These are phyloP conservation scores for Cinclus cinclus DNA, from an alignment of 2,113 vertebrate genomes.

Conservation along the genomic window DNA sequence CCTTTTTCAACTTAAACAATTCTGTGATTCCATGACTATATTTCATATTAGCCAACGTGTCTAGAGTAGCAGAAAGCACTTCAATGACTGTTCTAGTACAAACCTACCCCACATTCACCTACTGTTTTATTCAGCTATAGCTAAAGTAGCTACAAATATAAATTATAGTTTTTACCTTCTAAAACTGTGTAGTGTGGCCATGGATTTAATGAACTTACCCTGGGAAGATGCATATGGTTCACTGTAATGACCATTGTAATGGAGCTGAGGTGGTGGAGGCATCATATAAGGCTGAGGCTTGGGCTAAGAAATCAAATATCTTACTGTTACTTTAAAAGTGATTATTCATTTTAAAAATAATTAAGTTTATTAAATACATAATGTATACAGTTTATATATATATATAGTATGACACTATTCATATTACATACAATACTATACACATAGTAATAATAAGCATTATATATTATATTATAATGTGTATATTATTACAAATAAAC, in stretches of 20 bases:
- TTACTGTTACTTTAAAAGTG: constrained; percentile 23
- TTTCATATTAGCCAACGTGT: not conserved
- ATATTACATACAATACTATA: not conserved
- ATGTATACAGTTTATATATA: not conserved
- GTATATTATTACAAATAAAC: not conserved
- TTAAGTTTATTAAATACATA: not conserved
- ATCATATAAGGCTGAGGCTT: constrained; percentile 92
- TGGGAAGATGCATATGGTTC: constrained; percentile 94
- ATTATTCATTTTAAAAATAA: not conserved
- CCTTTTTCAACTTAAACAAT: not conserved
- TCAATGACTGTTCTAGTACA: not conserved
- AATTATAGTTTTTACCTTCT: not conserved
- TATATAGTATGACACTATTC: not conserved
- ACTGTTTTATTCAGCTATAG: not conserved
- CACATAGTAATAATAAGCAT: not conserved
- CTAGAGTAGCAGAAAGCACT: not conserved
- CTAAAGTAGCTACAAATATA: not conserved
- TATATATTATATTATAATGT: not conserved
- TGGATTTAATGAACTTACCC: constrained; percentile 74
- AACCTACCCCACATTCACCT: not conserved
- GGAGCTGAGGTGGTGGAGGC: constrained; percentile 87
- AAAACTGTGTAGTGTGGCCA: not conserved
- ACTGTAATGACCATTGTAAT: constrained; percentile 93
- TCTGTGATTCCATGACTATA: not conserved
- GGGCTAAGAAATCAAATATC: constrained; percentile 75